Evolutionary conservation across 2,888 invertebrate species (phyloP), one percentile per base, ranked within the genome.

Genomic region (Drosophila colorata): DNA sequence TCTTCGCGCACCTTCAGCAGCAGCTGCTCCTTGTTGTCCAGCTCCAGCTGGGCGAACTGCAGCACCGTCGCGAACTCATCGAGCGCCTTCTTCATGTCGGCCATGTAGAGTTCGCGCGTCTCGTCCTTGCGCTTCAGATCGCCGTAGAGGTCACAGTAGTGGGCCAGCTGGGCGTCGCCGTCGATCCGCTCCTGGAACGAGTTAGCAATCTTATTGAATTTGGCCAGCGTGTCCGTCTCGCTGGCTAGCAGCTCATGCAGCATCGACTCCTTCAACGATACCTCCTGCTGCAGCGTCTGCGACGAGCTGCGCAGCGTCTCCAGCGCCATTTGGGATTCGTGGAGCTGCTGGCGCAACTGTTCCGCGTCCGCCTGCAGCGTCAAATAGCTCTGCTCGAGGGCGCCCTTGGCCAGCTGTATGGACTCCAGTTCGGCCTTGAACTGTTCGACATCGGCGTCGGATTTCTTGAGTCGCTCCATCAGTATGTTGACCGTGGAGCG

Each of bases 181-280:
- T 92, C 91, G 69, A 92, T 90, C 59, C 91, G 91, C 82, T 91
- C 91, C 90, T 92, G 92, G 89, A 92, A 92, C 78, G 92, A 90
- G 89, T 91, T 91, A 74, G 92, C 92, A 90, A 92, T 92, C 87
- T 92, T 91, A 88, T 91, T 91, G 80, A 92, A 92, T 87, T 92
- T 92, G 70, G 91, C 91, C 80, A 92, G 72, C 47, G 92, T 92
- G 77, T 92, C 92, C 70, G 91, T 90, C 66, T 92, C 92, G 57
- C 92, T 91, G 60, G 90, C 88, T 59, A 92, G 89, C 72, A 92
- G 86, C 77, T 91, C 91, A 74, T 90, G 91, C 74, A 91, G 90
- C 83, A 92, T 87, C 33, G 81, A 86, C 78, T 92, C 92, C 88
- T 92, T 92, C 79, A 91, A 87, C 63, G 89, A 90, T 91, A 92